Base-by-base conservation (phyloP, 1,140 invertebrate genomes). In the Colletes gigas region DNA sequence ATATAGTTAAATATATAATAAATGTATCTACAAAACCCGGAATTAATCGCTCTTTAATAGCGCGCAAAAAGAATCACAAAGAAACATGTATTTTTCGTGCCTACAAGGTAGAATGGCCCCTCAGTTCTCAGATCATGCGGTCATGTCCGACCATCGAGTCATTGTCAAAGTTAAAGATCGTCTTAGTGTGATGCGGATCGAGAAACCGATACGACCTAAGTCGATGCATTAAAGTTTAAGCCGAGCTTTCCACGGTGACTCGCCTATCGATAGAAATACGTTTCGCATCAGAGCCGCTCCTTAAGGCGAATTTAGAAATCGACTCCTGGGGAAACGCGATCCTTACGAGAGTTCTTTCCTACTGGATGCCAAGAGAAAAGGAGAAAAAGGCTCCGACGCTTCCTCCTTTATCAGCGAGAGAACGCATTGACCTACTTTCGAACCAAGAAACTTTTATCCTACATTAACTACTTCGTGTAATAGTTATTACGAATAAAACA, bases 141-240 rank as follows among this genome's bases (percentile, higher is more conserved):
- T 7, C 82, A 63, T 59, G 72, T 67, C 59, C 82, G 17, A 55
- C 62, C 84, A 63, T 71, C 68, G 6, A 8, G 60, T 57, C 62
- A 65, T 60, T 59, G 63, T 75, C 78, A 79, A 85, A 84, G 83
- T 85, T 84, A 85, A 84, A 74, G 83, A 85, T 85, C 83, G 83
- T 60, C 80, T 85, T 73, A 81, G 79, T 81, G 83, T 83, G 81
- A 84, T 66, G 68, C 62, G 83, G 83, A 81, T 83, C 62, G 67
- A 69, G 78, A 81, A 76, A 74, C 82, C 72, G 83, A 84, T 84
- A 84, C 82, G 70, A 66, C 82, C 57, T 84, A 85, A 85, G 83
- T 78, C 67, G 55, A 21, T 55, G 83, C 75, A 84, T 85, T 84
- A 85, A 79, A 84, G 67, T 83, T 85, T 84, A 85, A 85, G 78